Evolutionary conservation across 37 sponge, comb jelly and placozoan genomes (phyloP).

Genomic region (Beroe forskalii): DNA sequence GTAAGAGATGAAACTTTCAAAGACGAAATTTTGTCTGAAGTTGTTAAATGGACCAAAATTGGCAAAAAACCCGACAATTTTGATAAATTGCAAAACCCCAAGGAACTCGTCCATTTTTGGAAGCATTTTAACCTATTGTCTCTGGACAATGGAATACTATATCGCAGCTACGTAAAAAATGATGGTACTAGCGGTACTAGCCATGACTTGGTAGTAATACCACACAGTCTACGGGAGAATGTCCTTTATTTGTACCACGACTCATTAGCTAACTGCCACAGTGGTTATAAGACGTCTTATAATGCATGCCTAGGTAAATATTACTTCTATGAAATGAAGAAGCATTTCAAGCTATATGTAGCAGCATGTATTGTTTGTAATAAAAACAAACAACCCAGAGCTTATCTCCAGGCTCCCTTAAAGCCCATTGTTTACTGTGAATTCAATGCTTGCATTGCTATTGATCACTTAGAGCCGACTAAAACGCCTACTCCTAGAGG

Average conservation of each 20-base stretch:
- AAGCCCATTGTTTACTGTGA: not conserved
- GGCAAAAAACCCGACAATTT: not conserved
- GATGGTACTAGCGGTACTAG: not conserved
- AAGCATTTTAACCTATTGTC: not conserved
- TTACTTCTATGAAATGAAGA: not conserved
- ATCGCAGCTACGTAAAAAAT: not conserved
- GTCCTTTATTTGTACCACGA: not conserved
- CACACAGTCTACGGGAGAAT: not conserved
- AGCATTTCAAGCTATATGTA: not conserved
- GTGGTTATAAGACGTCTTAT: not conserved
- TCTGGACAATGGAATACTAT: not conserved
- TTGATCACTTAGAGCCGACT: conserved; percentile 24
- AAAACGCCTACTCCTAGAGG: conserved; percentile 48
- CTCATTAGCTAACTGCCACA: not conserved
- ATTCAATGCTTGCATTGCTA: too few species aligned
- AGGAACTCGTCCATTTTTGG: not conserved
- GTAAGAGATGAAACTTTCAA: not conserved
- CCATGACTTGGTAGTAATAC: not conserved
- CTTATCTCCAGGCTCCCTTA: not conserved
- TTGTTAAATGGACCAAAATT: not conserved
- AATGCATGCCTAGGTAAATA: not conserved
- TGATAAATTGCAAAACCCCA: not conserved
- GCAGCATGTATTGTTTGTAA: not conserved
- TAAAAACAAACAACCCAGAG: not conserved
- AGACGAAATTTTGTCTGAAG: not conserved